phyloP scores from a whole-genome alignment of 2,113 vertebrate genomes.

The Mustela lutreola region DNA sequence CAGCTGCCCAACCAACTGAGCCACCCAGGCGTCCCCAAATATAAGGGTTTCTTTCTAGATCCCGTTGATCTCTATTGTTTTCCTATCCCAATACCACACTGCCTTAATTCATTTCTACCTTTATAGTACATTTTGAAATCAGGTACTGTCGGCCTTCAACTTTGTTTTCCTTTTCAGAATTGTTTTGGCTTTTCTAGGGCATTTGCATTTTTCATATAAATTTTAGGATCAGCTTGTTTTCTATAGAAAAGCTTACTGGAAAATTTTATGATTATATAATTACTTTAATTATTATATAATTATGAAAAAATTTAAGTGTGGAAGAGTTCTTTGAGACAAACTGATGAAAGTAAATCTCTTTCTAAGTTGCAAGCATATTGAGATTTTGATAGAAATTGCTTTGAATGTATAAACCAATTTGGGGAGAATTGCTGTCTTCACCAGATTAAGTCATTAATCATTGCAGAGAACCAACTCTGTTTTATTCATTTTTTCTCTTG shows the following conservation, averaged over 20 bases:
- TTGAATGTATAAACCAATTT: not conserved
- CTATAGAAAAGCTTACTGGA: not conserved
- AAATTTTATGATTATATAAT: not conserved
- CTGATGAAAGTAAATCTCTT: not conserved
- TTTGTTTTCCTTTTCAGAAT: constrained; percentile 15
- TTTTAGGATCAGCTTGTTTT: constrained; percentile 10
- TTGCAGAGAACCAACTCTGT: not conserved
- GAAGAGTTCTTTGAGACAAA: not conserved
- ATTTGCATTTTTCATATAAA: constrained; percentile 2
- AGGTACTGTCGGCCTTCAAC: not conserved
- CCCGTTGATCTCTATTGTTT: not conserved
- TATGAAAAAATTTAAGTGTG: not conserved
- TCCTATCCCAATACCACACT: not conserved
- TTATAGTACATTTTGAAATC: constrained; percentile 26
- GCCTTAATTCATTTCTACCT: constrained; percentile 31
- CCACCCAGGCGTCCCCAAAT: not conserved
- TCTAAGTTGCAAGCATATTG: not conserved
- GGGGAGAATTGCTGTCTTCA: not conserved
- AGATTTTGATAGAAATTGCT: not conserved
- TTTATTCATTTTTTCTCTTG: constrained; percentile 13
- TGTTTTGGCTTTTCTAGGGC: not conserved
- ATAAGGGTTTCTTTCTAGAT: constrained; percentile 33
- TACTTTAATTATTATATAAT: not conserved
- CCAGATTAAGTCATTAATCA: not conserved
- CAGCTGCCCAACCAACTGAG: no score